These are phyloP conservation scores for Drepanosiphum platanoidis DNA, from an alignment of 2,888 invertebrate genomes.

Conservation along the genomic window DNA sequence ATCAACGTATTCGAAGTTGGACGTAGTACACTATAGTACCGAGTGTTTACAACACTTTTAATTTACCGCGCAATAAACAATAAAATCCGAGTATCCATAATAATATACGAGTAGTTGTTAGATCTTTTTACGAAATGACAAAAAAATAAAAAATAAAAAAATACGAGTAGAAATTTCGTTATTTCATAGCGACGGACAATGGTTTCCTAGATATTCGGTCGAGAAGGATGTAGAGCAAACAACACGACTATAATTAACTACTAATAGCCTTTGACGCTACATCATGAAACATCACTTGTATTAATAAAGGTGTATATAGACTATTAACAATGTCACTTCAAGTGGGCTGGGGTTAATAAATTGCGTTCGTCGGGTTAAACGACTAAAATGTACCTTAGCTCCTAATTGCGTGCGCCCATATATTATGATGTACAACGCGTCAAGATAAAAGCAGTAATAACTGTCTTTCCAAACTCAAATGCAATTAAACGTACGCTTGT, in stretches of 20 bases:
- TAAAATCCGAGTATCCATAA: too few relatives aligned
- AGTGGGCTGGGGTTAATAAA: constrained; percentile 59
- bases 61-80: not conserved
- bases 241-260: not conserved
- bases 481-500: not conserved
- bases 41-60: not conserved
- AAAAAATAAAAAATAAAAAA: too few relatives aligned
- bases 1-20: too few relatives aligned
- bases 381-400: constrained; percentile 41
- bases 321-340: constrained; percentile 19
- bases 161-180: too few relatives aligned
- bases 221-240: not conserved
- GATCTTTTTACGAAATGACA: not conserved
- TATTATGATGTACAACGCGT: not conserved
- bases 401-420: constrained; percentile 17
- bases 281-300: not conserved
- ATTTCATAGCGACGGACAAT: not conserved
- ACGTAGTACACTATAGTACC: not conserved
- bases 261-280: constrained; percentile 9
- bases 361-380: constrained; percentile 43
- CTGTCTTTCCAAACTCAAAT: constrained; percentile 5
- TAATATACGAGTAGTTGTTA: not conserved
- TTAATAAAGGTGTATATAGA: constrained; percentile 16
- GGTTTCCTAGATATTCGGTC: not conserved
- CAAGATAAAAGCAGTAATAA: constrained; percentile 7